Percentiles rank a stretch among this genome's conserved stretches.
Conservation (phyloP, 2,888 invertebrate species). For the Pollenia amentaria region DNA sequence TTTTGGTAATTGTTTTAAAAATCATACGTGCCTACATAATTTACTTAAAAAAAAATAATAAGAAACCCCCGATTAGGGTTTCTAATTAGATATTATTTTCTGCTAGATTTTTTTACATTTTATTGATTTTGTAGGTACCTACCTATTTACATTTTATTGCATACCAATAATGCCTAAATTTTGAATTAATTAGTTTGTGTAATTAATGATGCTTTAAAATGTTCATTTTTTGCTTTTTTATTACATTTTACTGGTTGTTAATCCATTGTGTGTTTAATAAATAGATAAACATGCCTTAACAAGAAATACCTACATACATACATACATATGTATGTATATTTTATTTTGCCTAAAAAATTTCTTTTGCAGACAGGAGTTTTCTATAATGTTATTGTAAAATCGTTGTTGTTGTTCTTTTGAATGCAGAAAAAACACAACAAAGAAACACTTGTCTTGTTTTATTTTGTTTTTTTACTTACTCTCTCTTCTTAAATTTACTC, state of each 20-base stretch:
- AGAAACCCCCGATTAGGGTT: no score
- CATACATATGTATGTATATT: no score
- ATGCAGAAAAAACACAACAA: conserved; percentile 13
- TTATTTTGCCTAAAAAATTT: not conserved
- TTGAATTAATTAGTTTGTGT: no score
- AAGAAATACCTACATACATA: not conserved
- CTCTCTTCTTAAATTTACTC: conserved; percentile 4
- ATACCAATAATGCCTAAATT: no score
- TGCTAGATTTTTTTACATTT: no score
- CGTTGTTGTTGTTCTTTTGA: conserved; percentile 11
- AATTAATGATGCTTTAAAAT: no score
- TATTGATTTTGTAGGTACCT: no score
- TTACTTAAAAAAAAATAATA: no score
- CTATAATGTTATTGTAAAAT: not conserved
- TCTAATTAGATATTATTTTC: no score
- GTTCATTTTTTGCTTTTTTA: not conserved
- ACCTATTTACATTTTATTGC: no score
- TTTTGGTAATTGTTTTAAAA: no score
- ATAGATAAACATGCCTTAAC: conserved; percentile 38
- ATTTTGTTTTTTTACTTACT: conserved; percentile 7
- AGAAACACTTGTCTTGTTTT: conserved; percentile 40
- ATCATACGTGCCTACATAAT: no score
- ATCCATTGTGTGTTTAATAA: conserved; percentile 18
- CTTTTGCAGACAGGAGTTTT: conserved; percentile 17
- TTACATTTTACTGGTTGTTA: not conserved